Evolutionary conservation across 2,888 invertebrate genomes (phyloP), one percentile per base, ranked within the genome.

Genomic region (Acrobasis suavella): DNA sequence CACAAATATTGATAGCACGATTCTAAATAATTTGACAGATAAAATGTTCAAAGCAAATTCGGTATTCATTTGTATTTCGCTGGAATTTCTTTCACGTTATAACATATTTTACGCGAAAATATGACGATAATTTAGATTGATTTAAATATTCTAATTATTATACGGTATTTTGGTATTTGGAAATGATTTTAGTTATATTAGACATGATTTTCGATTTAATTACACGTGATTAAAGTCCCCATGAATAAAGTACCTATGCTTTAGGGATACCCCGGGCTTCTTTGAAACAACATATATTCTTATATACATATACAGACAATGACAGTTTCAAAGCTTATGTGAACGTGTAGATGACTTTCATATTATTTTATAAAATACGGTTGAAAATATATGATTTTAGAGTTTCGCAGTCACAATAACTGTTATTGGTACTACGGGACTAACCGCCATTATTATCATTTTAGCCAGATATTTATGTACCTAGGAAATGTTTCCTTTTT

Each of bases 1-100:
- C 16, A 52, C 12, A 32, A 52, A 16, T 39, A 56, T 74, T 70
- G 67, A 67, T 60, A 55, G 50, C 61, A 52, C 22, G 58, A 64
- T 62, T 59, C 63, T 61, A 66, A 65, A 50, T 56, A 62, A 63
- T 65, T 56, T 46, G 46, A 22, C 56, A 42, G 17, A 14, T 14
- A 46, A 56, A 42, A 56, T 56, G 7, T 46, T 46, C n/a, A 22
- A 42, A 7, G 42, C 14, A 42, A 17, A 14, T 39, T 38, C n/a
- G 37, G 15, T 17, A 56, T 37, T 32, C 7, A 42, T 42, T 50
- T 37, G 32, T 49, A 50, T 59, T 59, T 50, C 58, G 3, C n/a
- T 10, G 15, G 12, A 22, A 59, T 49, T 49, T n/a, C 14, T 16
- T 37, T n/a, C 9, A 49, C 14, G 16, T 42, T 32, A 42, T 60